Base-by-base conservation (phyloP, 1,140 invertebrate species). In the Drosophila teissieri region DNA sequence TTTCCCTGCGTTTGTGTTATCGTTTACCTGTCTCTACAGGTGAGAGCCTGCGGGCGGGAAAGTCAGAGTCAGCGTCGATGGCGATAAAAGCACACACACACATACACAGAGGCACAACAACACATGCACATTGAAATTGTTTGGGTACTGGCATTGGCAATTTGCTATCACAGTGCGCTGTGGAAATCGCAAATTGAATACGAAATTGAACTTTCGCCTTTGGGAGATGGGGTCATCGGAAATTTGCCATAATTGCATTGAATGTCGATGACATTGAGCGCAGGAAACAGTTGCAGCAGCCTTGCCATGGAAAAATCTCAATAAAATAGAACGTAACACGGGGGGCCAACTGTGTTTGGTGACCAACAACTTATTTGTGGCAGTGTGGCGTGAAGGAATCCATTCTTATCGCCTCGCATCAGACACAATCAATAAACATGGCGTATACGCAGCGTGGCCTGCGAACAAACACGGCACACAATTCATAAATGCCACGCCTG, bases 171-270 rank as follows among this genome's bases (percentile, higher is more conserved):
- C 39, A 51, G 48, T 45, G 39, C 70, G 53, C 65, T 60, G 64
- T 88, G 84, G 80, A 88, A 88, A 84, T 89, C 76, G 76, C 57
- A 88, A 88, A 89, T 84, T 88, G 84, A 88, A 88, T 89, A 34
- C 84, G 73, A 89, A 89, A 88, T 89, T 88, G 83, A 89, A 88
- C 84, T 89, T 88, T 88, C 60, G 72, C 70, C 84, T 80, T 68
- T 57, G 44, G 31, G 40, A 12, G 10, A 10, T 11, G 11, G 52
- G 48, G 60, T 57, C 53, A 48, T 69, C 82, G 84, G 84, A 88
- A 84, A 88, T 88, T 88, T 83, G 60, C 48, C 65, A 84, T 88
- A 88, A 88, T 89, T 88, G 80, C 80, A 68, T 72, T 75, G 80
- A 70, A 72, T 76, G 80, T 72, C 83, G 78, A 52, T 85, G 82